Conservation (phyloP, 2,797 vertebrate genomes). For the Chaunax sp. region DNA sequence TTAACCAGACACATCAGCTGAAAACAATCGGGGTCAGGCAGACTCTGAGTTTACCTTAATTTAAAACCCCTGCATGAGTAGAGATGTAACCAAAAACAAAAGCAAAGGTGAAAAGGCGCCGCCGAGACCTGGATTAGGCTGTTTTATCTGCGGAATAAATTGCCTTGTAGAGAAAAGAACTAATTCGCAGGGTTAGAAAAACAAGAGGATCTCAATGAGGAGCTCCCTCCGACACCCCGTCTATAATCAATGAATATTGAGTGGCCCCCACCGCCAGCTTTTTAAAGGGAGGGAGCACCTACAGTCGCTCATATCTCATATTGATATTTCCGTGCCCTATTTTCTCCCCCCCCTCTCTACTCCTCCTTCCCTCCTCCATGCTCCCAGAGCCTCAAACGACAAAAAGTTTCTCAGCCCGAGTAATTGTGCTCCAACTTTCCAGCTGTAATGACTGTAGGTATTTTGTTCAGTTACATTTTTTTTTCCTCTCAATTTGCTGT, state of each 20-base stretch:
- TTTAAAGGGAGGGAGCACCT: conserved; percentile 61
- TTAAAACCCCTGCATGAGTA: conserved; percentile 56
- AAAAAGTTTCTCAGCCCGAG: conserved; percentile 66
- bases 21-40: conserved; percentile 61
- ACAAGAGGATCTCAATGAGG: conserved; percentile 60
- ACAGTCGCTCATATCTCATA: conserved; percentile 77
- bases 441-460: conserved; percentile 62
- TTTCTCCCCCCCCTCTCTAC: conserved; percentile 41
- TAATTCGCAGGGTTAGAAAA: conserved; percentile 66
- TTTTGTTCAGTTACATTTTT: conserved; percentile 32
- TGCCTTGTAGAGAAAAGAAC: conserved; percentile 76
- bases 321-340: conserved; percentile 72
- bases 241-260: conserved; percentile 82
- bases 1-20: conserved; percentile 20
- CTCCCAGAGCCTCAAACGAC: conserved; percentile 61
- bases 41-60: conserved; percentile 49
- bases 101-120: conserved; percentile 48
- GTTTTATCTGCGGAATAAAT: conserved; percentile 77
- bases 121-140: conserved; percentile 65
- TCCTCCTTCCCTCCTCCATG: conserved; percentile 56
- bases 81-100: conserved; percentile 60
- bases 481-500: background rate
- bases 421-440: conserved; percentile 59
- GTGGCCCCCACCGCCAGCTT: conserved; percentile 72
- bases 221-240: conserved; percentile 59